Base-by-base conservation (phyloP, 2,888 invertebrate genomes). In the Petrolisthes manimaculis region DNA sequence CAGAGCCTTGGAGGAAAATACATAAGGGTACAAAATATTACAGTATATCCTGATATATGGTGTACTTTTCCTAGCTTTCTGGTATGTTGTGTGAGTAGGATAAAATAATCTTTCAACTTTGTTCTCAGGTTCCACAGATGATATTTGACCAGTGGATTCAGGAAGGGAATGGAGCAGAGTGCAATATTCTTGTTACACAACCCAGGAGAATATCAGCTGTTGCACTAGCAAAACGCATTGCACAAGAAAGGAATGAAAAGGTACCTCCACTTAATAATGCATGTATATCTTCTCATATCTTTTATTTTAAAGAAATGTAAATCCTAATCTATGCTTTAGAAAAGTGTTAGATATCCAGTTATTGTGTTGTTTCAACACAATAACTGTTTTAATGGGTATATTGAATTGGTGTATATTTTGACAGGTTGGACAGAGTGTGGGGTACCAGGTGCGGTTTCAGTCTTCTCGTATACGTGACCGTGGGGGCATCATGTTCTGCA, bases 141-240 rank as follows among this genome's bases (percentile, higher is more conserved):
- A 93, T 95, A 75, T 92, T 95, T 85, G 94, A 95, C 93, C 93
- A 91, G 92, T 95, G 92, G 93, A 93, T 93, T 3, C 91, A 91
- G 84, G 91, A 92, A 75, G 92, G 92, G 0, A 92, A 92, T 82
- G 94, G 94, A 2, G 93, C 93, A 0, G 92, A 93, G 0, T 95
- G 95, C 69, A 93, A 94, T 4, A 94, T 95, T 0, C 93, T 96
- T 0, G 94, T 96, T 0, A 94, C 95, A 0, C 95, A 96, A 89
- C 96, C 96, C 0, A 93, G 96, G 5, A 93, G 95, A 82, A 95
- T 96, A 21, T 95, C 96, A 0, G 96, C 96, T 0, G 94, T 95
- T 21, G 95, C 95, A 0, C 92, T 96, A 8, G 95, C 96, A 2
- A 94, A 95, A 91, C 93, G 95, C 82, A 95, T 96, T 0, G 95